A percentile compares a stretch with the other conserved stretches of the same genome.
Conservation (phyloP, 2,888 invertebrate species). For the Melanostoma mellinum region DNA sequence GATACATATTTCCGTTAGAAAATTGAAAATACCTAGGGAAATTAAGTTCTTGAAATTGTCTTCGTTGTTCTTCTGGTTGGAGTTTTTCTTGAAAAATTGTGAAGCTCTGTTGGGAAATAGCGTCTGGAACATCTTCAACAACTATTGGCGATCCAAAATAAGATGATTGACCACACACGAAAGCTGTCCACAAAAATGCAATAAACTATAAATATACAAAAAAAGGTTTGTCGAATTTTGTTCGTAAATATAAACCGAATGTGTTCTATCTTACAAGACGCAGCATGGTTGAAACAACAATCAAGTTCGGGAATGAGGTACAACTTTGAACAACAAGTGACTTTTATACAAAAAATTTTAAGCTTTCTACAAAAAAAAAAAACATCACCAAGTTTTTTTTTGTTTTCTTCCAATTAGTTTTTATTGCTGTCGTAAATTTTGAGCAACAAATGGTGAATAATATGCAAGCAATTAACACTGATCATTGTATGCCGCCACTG, state of each 20-base stretch:
- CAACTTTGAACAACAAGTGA: constrained; percentile 11
- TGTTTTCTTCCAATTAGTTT: constrained; percentile 13
- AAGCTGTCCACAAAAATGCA: constrained; percentile 9
- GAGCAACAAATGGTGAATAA: constrained; percentile 55
- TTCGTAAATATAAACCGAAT: background rate
- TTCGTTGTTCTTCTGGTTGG: background rate
- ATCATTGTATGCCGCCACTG: constrained; percentile 18
- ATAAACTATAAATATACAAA: constrained; percentile 32
- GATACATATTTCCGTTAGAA: constrained; percentile 26
- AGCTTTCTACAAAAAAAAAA: background rate
- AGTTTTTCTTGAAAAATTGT: constrained; percentile 16
- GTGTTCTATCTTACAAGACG: constrained; percentile 46
- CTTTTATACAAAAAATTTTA: constrained; percentile 48
- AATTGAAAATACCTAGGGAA: constrained; percentile 18
- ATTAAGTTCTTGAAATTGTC: background rate
- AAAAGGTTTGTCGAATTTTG: background rate
- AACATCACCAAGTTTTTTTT: constrained; percentile 33
- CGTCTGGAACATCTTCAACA: constrained; percentile 48
- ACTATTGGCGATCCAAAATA: constrained; percentile 59
- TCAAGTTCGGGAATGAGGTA: constrained; percentile 54
- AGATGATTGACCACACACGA: constrained; percentile 23
- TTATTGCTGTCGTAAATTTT: constrained; percentile 52
- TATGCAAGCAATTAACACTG: constrained; percentile 64
- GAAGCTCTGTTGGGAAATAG: background rate
- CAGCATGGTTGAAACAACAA: constrained; percentile 50